These are phyloP conservation scores for Conus canariensis DNA, from an alignment of 2,888 invertebrate genomes.

Conservation along the genomic window DNA sequence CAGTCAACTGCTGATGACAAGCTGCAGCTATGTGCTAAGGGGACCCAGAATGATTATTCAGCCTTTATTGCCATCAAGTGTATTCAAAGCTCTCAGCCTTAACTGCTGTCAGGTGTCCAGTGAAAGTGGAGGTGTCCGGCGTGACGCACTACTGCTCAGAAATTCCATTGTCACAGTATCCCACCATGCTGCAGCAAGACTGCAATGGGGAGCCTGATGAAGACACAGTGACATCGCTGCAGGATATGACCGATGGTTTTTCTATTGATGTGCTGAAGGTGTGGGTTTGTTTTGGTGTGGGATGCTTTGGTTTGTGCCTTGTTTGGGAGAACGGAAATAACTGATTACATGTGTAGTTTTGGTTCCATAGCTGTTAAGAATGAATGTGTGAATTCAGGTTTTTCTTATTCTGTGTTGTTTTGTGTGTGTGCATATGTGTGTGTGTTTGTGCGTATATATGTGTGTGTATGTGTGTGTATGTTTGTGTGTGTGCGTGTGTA, in stretches of 20 bases:
- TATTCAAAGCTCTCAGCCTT: not conserved
- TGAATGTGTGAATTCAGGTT: not conserved
- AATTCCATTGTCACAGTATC: slow-evolving; percentile 37
- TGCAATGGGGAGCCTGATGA: not conserved
- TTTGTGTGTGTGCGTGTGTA: too few species aligned
- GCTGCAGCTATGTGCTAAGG: too few species aligned
- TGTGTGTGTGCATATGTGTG: too few species aligned
- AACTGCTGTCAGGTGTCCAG: slow-evolving; percentile 27
- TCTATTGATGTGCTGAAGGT: slow-evolving; percentile 39
- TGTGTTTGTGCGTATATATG: too few species aligned
- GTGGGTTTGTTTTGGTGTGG: not conserved
- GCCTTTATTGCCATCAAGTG: too few species aligned
- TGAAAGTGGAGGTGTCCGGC: slow-evolving; percentile 31
- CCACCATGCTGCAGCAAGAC: slow-evolving; percentile 32
- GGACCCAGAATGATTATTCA: too few species aligned
- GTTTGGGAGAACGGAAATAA: not conserved
- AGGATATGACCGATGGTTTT: slow-evolving; percentile 29
- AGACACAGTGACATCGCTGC: not conserved
- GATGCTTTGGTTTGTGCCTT: not conserved
- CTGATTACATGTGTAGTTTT: not conserved
- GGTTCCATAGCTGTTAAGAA: not conserved
- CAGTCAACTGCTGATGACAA: too few species aligned
- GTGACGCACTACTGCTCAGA: slow-evolving; percentile 37
- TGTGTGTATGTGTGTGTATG: too few species aligned
- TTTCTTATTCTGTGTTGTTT: not conserved